Conservation (phyloP, 2,888 invertebrate species). For the Xestia xanthographa region DNA sequence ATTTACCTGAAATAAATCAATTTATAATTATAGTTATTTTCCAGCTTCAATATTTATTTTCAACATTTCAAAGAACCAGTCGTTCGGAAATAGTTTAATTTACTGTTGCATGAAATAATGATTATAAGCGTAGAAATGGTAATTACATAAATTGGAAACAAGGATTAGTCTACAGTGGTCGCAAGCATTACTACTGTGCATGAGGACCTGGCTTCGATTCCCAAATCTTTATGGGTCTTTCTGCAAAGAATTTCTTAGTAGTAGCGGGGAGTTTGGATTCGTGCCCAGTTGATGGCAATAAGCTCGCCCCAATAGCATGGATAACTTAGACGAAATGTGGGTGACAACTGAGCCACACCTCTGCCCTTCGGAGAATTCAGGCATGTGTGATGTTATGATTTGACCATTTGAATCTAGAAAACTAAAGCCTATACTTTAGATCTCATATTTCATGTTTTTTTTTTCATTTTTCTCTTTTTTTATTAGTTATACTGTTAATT, state of each 20-base stretch:
- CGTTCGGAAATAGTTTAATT: neutral
- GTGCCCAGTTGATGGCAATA: too few relatives aligned
- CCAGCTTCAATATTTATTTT: neutral
- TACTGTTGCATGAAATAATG: neutral
- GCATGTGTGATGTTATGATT: neutral
- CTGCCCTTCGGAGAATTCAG: neutral
- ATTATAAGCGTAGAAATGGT: neutral
- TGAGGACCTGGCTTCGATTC: neutral
- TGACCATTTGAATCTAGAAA: neutral
- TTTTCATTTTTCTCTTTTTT: too few relatives aligned
- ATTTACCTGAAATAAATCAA: too few relatives aligned
- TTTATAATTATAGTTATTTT: too few relatives aligned
- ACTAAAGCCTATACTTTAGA: neutral
- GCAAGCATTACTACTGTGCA: neutral
- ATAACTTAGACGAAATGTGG: neutral
- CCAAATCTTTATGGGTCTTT: neutral
- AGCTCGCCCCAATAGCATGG: neutral
- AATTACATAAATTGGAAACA: neutral
- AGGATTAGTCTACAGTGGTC: neutral
- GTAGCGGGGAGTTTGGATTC: too few relatives aligned
- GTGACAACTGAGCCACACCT: neutral
- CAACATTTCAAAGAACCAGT: neutral
- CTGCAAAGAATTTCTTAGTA: neutral
- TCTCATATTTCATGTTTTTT: neutral
- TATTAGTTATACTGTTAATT: too few relatives aligned